phyloP scores from a whole-genome alignment of 2,113 vertebrate species.

The Tachysurus vachellii region DNA sequence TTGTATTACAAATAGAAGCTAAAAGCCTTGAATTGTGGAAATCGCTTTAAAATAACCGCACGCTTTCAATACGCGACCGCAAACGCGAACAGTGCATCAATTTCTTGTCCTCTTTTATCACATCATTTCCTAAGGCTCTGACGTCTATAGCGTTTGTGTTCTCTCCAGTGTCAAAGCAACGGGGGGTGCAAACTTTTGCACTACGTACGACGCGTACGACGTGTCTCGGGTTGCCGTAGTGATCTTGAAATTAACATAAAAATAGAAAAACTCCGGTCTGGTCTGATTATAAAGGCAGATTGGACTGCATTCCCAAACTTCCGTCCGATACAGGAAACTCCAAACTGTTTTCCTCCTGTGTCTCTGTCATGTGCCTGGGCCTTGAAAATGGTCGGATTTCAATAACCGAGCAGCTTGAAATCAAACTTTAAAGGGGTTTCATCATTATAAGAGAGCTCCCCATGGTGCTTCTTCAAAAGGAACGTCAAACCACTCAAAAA shows the following conservation, averaged over 20 bases:
- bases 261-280: not conserved
- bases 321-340: not conserved
- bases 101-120: not conserved
- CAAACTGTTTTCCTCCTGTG: constrained; percentile 2
- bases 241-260: not conserved
- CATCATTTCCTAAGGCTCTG: not conserved
- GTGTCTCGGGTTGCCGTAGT: not conserved
- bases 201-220: not conserved
- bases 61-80: not conserved
- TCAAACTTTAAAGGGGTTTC: constrained; percentile 50
- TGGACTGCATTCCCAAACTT: not conserved
- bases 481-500: constrained; percentile 48
- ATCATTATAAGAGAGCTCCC: constrained; percentile 46
- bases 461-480: constrained; percentile 47
- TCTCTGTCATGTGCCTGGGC: not conserved
- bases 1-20: not conserved
- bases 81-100: not conserved
- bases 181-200: not conserved
- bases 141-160: not conserved
- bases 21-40: not conserved
- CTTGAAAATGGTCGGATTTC: constrained; percentile 40
- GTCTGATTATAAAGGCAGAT: not conserved
- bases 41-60: not conserved
- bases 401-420: constrained; percentile 44
- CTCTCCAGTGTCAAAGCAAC: not conserved